Percentiles rank a stretch among this genome's conserved stretches.
These are phyloP conservation scores for Encarsia formosa DNA, from an alignment of 2,888 invertebrate genomes.

Conservation along the genomic window DNA sequence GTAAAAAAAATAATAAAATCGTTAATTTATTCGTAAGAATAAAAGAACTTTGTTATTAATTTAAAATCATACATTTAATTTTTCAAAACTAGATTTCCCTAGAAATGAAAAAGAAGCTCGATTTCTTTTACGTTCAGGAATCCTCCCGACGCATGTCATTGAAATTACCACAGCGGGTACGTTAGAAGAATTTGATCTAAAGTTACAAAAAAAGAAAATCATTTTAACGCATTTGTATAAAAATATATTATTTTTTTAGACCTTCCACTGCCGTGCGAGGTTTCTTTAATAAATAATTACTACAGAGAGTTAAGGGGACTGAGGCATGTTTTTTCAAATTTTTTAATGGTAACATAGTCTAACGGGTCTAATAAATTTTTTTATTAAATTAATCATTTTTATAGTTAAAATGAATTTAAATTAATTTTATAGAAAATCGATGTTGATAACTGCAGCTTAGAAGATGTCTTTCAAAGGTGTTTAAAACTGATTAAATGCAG, in stretches of 20 bases:
- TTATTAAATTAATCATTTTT: background rate
- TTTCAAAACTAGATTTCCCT: constrained; percentile 49
- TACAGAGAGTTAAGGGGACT: constrained; percentile 6
- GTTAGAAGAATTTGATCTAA: too few relatives aligned
- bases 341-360: constrained; percentile 3
- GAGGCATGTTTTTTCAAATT: constrained; percentile 6
- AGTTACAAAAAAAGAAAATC: too few relatives aligned
- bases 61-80: background rate
- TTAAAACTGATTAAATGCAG: constrained; percentile 44
- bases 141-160: constrained; percentile 56
- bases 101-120: constrained; percentile 52
- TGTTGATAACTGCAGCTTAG: constrained; percentile 29
- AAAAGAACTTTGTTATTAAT: background rate
- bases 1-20: constrained; percentile 39
- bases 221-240: too few relatives aligned
- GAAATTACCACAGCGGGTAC: constrained; percentile 40
- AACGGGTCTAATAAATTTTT: background rate
- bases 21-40: background rate
- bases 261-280: too few relatives aligned
- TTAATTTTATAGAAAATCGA: constrained; percentile 6
- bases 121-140: constrained; percentile 49
- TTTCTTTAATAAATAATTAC: background rate
- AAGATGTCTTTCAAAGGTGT: constrained; percentile 49
- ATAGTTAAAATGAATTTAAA: background rate
- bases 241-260: too few relatives aligned